Percentiles rank a stretch among this genome's conserved stretches.
phyloP scores from a whole-genome alignment of 2,888 invertebrate genomes.

The Lithophane leautieri region DNA sequence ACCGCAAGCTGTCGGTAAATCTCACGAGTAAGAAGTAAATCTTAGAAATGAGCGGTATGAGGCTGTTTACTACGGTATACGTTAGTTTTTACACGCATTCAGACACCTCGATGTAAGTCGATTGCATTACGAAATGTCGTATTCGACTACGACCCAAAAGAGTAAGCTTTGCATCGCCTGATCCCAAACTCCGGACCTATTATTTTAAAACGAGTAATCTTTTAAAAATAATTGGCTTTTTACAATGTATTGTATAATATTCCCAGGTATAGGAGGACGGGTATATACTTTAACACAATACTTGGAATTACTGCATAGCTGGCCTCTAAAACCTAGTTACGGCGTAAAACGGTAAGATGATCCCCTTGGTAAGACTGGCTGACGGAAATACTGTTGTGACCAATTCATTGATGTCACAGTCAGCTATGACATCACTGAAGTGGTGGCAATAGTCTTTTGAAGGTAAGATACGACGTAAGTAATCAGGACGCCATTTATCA shows the following conservation, averaged over 20 bases:
- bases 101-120: not conserved
- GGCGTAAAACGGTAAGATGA: not conserved
- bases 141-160: not conserved
- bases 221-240: not conserved
- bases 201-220: no score
- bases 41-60: conserved; percentile 46
- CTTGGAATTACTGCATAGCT: not conserved
- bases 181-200: not conserved
- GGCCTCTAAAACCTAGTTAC: not conserved
- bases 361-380: not conserved
- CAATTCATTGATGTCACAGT: not conserved
- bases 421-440: not conserved
- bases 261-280: not conserved
- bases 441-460: not conserved
- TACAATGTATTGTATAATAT: not conserved
- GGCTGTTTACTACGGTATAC: conserved; percentile 11
- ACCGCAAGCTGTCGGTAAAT: conserved; percentile 34
- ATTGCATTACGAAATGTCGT: not conserved
- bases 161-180: not conserved
- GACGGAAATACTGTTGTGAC: not conserved
- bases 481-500: not conserved
- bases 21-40: conserved; percentile 19
- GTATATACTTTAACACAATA: not conserved
- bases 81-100: conserved; percentile 10
- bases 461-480: conserved; percentile 1